Evolutionary conservation across 1,140 invertebrate species (phyloP).

Genomic region (Mycetomoellerius zeteki): DNA sequence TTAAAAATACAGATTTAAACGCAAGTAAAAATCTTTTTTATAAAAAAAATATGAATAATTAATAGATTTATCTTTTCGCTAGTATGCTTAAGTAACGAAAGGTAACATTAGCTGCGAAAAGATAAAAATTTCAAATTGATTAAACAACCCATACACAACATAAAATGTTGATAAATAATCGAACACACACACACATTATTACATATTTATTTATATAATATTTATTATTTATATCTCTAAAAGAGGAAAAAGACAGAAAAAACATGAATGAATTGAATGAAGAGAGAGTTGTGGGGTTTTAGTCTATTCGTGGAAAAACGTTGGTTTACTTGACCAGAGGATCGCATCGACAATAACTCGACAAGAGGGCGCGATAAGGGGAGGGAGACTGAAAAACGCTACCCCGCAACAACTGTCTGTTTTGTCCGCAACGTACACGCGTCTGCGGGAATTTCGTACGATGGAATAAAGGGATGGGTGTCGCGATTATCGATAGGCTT

Average conservation of each 20-base stretch:
- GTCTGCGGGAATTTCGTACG: conserved; percentile 69
- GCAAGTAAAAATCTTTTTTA: not conserved
- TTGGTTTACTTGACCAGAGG: conserved; percentile 12
- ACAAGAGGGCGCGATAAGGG: not conserved
- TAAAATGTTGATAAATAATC: not conserved
- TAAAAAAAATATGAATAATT: not conserved
- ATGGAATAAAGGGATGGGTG: conserved; percentile 77
- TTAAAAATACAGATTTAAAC: not conserved
- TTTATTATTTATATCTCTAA: not conserved
- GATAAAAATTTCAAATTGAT: not conserved
- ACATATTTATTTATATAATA: too few species aligned
- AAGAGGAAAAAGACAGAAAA: not conserved
- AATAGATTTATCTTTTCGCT: not conserved
- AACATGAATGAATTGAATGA: not conserved
- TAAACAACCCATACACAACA: not conserved
- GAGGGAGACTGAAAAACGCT: conserved; percentile 58
- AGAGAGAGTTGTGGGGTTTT: not conserved
- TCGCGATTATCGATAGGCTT: conserved; percentile 84
- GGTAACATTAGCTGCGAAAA: not conserved
- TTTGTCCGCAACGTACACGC: conserved; percentile 46
- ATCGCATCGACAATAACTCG: conserved; percentile 28
- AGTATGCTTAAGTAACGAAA: not conserved
- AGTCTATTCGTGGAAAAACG: not conserved
- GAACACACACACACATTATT: too few species aligned
- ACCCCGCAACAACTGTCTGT: conserved; percentile 65